Conservation (phyloP, 2,797 vertebrate genomes). For the Graptemys geographica region DNA sequence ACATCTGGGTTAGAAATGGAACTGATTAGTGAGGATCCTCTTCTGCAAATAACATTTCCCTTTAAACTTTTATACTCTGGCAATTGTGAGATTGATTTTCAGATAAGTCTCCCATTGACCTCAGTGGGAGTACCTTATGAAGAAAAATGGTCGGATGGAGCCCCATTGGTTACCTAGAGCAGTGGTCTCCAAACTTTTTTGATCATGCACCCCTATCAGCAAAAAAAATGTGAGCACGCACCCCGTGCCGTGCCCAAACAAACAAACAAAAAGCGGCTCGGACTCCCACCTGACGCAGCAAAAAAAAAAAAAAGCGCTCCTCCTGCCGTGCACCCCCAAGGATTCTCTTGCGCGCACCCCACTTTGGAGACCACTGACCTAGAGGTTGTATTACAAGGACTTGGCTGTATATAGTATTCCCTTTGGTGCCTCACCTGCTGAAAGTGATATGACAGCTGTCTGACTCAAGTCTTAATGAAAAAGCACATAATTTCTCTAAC, state of each 20-base stretch:
- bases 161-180: neutral
- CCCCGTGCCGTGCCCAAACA: too few species aligned
- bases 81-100: too few species aligned
- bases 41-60: neutral
- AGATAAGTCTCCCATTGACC: neutral
- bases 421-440: neutral
- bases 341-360: too few species aligned
- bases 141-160: slow-evolving; percentile 2
- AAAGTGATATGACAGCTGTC: neutral
- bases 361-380: neutral
- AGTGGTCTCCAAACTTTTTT: too few species aligned
- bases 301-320: too few species aligned
- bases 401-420: neutral
- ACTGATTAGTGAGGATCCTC: neutral
- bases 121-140: neutral
- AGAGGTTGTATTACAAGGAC: neutral
- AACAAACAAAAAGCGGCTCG: too few species aligned
- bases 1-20: slow-evolving; percentile 4
- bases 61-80: neutral
- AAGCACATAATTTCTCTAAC: neutral
- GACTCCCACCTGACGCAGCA: too few species aligned
- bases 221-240: too few species aligned
- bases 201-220: too few species aligned
- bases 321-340: too few species aligned
- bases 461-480: neutral